Base-by-base conservation (phyloP, 2,113 vertebrate genomes). In the Monarcha castaneiventris region DNA sequence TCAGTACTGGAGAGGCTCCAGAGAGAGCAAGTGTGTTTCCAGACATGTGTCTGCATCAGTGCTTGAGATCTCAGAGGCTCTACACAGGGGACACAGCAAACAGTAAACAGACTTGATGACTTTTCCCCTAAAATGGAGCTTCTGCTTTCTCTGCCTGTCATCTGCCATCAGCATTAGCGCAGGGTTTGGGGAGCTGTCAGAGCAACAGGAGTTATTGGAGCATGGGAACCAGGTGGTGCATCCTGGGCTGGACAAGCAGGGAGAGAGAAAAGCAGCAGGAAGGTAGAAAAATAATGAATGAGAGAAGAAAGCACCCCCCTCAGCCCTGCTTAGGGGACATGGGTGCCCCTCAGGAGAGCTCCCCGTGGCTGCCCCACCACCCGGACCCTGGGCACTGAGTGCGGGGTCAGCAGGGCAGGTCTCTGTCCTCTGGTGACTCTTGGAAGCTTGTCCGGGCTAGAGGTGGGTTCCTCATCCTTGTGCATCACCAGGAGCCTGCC, bases 61-160 rank as follows among this genome's bases (percentile, higher is more conserved):
- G 87, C 91, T 55, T 3, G 13, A 77, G 92, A 63, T 90, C 96
- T 92, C 94, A 86, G 93, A 52, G 84, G 85, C 79, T 83, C 52
- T 23, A 18, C 59, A 12, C 41, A 4, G 44, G 92, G 75, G 93
- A 96, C 44, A 26, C 16, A 16, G 85, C 79, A 62, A 94, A 58
- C 83, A 71, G 84, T 91, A 93, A 96, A 95, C 87, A 93, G 95
- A 33, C 39, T 92, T 67, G 93, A 94, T 92, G 93, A 88, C 84
- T 93, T 77, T 83, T 78, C 49, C 89, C 76, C 72, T 84, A 94
- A 96, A 96, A 93, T 48, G 67, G 75, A 96, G 92, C 94, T 86
- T 66, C 90, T 96, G 82, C 93, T 85, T 78, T 86, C 32, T 19
- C 76, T 85, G 96, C 78, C 92, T 88, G 95, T 96, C 95, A 84